Evolutionary conservation across 53 echinoderm and acorn worm species (phyloP).

Genomic region (Temnopleurus reevesii): DNA sequence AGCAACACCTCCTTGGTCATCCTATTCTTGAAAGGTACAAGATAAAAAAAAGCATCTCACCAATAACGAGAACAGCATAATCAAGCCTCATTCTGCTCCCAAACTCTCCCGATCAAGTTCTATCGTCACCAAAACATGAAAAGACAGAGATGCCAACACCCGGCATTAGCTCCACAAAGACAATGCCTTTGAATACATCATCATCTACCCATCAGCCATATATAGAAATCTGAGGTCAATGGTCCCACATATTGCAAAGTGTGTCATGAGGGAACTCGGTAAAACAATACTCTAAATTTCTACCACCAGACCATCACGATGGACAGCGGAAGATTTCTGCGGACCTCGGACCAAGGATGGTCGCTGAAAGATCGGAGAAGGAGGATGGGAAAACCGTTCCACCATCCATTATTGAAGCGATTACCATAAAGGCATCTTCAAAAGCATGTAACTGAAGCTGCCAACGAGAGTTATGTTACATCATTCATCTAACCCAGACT

Average conservation of each 20-base stretch:
- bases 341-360: neutral
- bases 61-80: slow-evolving; percentile 28
- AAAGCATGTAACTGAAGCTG: slow-evolving; percentile 30
- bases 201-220: slow-evolving; percentile 15
- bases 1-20: too few relatives aligned
- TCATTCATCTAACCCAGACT: neutral
- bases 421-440: neutral
- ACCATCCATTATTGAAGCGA: neutral
- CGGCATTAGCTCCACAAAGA: neutral
- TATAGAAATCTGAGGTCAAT: slow-evolving; percentile 18
- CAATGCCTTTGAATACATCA: slow-evolving; percentile 17
- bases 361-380: neutral
- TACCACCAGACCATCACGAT: too few relatives aligned
- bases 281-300: slow-evolving; percentile 13
- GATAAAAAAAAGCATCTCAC: neutral
- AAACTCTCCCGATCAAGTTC: neutral
- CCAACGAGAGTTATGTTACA: neutral
- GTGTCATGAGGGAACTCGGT: neutral
- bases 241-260: slow-evolving; percentile 43
- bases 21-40: neutral
- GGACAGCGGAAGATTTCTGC: too few relatives aligned
- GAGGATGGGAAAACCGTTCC: slow-evolving; percentile 8
- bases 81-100: slow-evolving; percentile 26
- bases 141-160: neutral
- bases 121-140: neutral